Conservation (phyloP, 1,140 invertebrate species). For the Diabrotica virgifera region DNA sequence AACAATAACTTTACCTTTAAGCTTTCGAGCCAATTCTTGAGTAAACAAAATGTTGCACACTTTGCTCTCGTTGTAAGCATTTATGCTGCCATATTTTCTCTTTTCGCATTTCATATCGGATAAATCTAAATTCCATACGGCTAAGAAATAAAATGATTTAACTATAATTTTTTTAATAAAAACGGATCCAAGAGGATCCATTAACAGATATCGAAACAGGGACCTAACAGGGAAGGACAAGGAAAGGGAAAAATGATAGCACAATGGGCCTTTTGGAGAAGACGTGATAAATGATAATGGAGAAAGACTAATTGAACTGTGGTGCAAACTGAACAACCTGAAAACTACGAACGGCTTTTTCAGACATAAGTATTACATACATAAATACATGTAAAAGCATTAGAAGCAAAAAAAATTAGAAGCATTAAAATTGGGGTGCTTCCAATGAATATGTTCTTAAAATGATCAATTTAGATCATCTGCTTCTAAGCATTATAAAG, state of each 20-base stretch:
- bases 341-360: too few relatives aligned
- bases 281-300: too few relatives aligned
- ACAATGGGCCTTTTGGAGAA: too few relatives aligned
- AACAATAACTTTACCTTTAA: slow-evolving; percentile 53
- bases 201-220: neutral
- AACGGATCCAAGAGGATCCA: neutral
- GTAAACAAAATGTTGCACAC: slow-evolving; percentile 73
- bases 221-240: neutral
- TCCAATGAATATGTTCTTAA: too few relatives aligned
- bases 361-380: too few relatives aligned
- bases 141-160: neutral
- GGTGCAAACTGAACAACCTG: too few relatives aligned
- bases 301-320: too few relatives aligned
- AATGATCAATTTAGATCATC: too few relatives aligned
- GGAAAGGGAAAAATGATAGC: neutral
- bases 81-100: slow-evolving; percentile 55
- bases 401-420: too few relatives aligned
- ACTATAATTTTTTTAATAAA: neutral
- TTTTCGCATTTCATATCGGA: slow-evolving; percentile 66
- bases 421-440: too few relatives aligned
- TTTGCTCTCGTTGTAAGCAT: slow-evolving; percentile 70
- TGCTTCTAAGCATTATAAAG: too few relatives aligned
- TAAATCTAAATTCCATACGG: slow-evolving; percentile 62
- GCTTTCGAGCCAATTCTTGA: slow-evolving; percentile 56
- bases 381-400: too few relatives aligned